Conservation (phyloP, 2,113 vertebrate genomes). For the Tragulus kanchil region DNA sequence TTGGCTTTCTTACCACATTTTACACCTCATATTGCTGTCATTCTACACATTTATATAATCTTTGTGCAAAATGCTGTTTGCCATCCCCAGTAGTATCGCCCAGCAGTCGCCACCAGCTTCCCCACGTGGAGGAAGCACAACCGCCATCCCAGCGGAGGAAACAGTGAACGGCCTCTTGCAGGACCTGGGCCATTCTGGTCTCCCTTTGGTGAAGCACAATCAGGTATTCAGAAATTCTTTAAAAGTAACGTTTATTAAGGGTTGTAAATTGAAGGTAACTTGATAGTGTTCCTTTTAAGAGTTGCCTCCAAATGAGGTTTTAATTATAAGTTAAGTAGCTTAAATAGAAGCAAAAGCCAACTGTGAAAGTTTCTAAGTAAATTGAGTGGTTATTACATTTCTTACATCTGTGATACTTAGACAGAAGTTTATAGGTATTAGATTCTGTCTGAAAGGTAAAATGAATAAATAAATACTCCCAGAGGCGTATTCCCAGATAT, state of each 20-base stretch:
- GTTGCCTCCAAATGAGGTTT: conserved; percentile 1
- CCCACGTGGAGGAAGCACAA: conserved; percentile 97
- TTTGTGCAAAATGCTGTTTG: conserved; percentile 81
- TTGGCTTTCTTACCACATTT: conserved; percentile 86
- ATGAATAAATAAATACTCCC: background rate
- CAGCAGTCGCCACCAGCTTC: conserved; percentile 97
- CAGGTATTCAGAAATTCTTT: conserved; percentile 88
- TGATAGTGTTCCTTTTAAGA: conserved; percentile 23
- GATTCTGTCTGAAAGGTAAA: background rate
- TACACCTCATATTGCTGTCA: conserved; percentile 86
- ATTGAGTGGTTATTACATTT: conserved; percentile 34
- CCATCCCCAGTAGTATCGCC: conserved; percentile 98
- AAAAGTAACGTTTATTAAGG: conserved; percentile 1
- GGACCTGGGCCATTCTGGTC: conserved; percentile 94
- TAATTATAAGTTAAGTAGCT: conserved; percentile 15
- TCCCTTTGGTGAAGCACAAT: conserved; percentile 94
- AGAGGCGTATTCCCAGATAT: background rate
- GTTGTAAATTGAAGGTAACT: conserved; percentile 41
- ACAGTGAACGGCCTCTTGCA: conserved; percentile 90
- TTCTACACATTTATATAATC: conserved; percentile 80
- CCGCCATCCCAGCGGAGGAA: conserved; percentile 95
- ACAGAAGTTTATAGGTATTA: background rate
- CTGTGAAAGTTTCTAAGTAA: conserved; percentile 4
- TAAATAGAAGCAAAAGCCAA: conserved; percentile 30
- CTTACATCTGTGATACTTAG: background rate